phyloP scores from a whole-genome alignment of 2,113 vertebrate genomes.

The Tor tambroides region DNA sequence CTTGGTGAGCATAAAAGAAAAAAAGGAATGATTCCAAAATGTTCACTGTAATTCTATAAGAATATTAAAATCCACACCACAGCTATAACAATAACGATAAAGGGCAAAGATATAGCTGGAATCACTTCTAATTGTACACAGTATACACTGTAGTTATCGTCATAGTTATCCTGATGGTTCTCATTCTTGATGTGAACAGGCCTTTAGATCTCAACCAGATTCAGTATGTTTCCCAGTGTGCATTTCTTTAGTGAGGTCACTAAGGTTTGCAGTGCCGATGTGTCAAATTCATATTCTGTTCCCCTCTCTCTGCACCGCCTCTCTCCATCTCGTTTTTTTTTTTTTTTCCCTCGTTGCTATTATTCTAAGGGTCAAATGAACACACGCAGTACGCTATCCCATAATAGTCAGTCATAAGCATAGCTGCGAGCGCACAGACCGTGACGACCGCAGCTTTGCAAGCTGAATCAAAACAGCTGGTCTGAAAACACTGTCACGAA shows the following conservation, averaged over 20 bases:
- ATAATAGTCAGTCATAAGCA: constrained; percentile 7
- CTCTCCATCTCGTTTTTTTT: background rate
- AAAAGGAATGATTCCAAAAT: too few species aligned
- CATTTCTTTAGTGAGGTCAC: background rate
- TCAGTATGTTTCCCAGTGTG: background rate
- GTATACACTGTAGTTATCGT: too few species aligned
- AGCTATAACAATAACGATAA: background rate
- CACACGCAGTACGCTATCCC: background rate
- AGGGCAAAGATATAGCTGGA: background rate
- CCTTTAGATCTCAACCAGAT: background rate
- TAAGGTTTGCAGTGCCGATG: background rate
- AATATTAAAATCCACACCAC: background rate
- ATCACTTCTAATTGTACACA: too few species aligned
- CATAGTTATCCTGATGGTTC: too few species aligned
- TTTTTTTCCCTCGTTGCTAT: background rate
- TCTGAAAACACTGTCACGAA: background rate
- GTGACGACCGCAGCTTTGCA: background rate
- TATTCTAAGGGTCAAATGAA: constrained; percentile 3
- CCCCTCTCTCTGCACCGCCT: background rate
- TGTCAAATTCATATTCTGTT: background rate
- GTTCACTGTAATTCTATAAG: too few species aligned
- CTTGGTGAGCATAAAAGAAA: background rate
- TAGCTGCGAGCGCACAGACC: background rate
- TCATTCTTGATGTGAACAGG: background rate
- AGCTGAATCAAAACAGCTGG: background rate